Evolutionary conservation across 2,797 vertebrate species (phyloP), one percentile per base, ranked within the genome.

Genomic region (Odontamblyopus rebecca): DNA sequence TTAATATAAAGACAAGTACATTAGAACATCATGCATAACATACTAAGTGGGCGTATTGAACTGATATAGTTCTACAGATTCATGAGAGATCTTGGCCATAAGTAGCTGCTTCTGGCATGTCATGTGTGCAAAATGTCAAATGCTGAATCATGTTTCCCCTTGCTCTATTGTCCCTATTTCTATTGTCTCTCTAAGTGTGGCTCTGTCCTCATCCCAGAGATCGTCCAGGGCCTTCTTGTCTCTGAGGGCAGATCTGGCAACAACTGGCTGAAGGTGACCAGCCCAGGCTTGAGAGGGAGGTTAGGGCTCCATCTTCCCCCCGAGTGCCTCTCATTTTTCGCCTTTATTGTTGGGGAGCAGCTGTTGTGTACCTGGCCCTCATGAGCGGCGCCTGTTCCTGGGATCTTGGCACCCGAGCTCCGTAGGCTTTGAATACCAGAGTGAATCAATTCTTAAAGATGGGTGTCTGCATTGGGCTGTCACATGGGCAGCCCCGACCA

Each of bases 381-480:
- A 88, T 85, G 85, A 89, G 88, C 78, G 88, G 86, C 84, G 89
- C 88, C 90, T 92, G 90, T 92, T 89, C 87, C 76, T 87, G 86
- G 86, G 87, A 91, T 94, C 93, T 93, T 94, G 93, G 93, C 93
- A 94, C 89, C 77, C 78, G 59, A 75, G 81, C 88, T 89, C 87
- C 84, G 87, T 89, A 81, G 89, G 91, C 91, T 93, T 92, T 87
- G 86, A 89, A 93, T 91, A 92, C 92, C 90, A 89, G 89, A 89
- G 91, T 90, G 89, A 93, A 93, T 93, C 92, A 91, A 89, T 92
- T 93, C 93, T 94, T 93, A 90, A 94, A 93, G 92, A 96, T 93
- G 95, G 95, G 93, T 91, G 90, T 90, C 80, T 91, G 82, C 73
- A 59, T 64, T 85, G 85, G 86, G 71, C 81, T 87, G 90, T 89